phyloP scores from a whole-genome alignment of 2,888 invertebrate genomes.

The Drosophila emarginata region DNA sequence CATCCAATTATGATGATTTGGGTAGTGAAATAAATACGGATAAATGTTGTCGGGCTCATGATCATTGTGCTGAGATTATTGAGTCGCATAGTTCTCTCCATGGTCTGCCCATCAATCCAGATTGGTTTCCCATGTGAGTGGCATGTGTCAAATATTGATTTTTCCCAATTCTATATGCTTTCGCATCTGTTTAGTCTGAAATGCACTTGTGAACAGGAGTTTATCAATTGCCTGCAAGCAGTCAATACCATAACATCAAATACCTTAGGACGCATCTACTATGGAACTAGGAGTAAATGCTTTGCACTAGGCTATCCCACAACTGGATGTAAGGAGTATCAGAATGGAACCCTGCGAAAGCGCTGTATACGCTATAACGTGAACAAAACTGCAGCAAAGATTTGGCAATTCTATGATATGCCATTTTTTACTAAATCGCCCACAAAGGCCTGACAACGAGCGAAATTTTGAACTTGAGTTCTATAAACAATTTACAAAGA shows the following conservation, averaged over 20 bases:
- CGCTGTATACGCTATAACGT: slow-evolving; percentile 80
- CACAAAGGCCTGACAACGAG: slow-evolving; percentile 33
- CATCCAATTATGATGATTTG: slow-evolving; percentile 90
- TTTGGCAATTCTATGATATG: slow-evolving; percentile 82
- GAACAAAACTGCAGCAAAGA: slow-evolving; percentile 61
- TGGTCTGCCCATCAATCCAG: slow-evolving; percentile 77
- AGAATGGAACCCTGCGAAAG: slow-evolving; percentile 72
- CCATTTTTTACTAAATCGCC: slow-evolving; percentile 73
- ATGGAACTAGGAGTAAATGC: slow-evolving; percentile 73
- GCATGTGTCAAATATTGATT: slow-evolving; percentile 5
- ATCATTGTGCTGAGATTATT: slow-evolving; percentile 83
- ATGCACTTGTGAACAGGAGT: slow-evolving; percentile 81
- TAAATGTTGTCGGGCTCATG: slow-evolving; percentile 93
- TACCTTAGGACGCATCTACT: slow-evolving; percentile 80
- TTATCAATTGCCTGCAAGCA: slow-evolving; percentile 80
- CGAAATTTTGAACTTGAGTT: slow-evolving; percentile 29
- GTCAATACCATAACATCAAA: slow-evolving; percentile 74
- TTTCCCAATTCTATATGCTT: not conserved
- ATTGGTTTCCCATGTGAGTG: slow-evolving; percentile 81
- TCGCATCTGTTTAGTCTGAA: slow-evolving; percentile 63
- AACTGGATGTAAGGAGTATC: slow-evolving; percentile 73
- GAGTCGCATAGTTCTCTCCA: slow-evolving; percentile 70
- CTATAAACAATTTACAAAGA: not conserved
- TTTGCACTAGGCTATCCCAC: slow-evolving; percentile 77
- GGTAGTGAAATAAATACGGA: slow-evolving; percentile 92